Evolutionary conservation across 2,888 invertebrate species (phyloP), one percentile per base, ranked within the genome.

Genomic region (Reticulitermes lucifugus): DNA sequence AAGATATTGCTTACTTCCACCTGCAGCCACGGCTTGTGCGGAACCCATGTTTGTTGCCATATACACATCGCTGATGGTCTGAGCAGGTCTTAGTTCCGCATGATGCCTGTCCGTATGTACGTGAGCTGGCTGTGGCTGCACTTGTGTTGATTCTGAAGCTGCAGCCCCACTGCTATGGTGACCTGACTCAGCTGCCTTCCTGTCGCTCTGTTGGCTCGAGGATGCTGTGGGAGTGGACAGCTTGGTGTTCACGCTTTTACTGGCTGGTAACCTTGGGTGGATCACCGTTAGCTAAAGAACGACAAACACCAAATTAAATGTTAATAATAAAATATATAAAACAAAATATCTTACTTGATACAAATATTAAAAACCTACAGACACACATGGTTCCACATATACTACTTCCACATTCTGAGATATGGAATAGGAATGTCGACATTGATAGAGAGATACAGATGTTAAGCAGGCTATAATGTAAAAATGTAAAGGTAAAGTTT

Each of bases 201-300:
- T 81, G 21, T 77, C 46, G 70, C 65, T 90, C 90, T 0, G 91
- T 91, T 29, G 91, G 77, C 59, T 84, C 25, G 46, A 41, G 43
- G 82, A 71, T 70, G 86, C 86, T 6, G 89, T 89, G 65, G 87
- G 75, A 18, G 87, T 86, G 85, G 83, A 84, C 73, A 79, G 84
- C 73, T 65, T 85, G 29, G 84, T 46, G 60, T 85, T 86, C 83
- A 88, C 87, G 22, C 90, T 90, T 2, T 91, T 91, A 75, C 92
- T 91, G 21, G 88, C 88, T 22, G 88, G 88, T 46, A 89, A 88
- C 89, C 96, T 95, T 0, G 98, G 98, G 92, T 98, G 98, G 87
- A 98, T 95, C 80, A 98, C 98, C 0, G 97, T 97, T 88, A 98
- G 90, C 95, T 95, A 90, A 0, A 90, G 89, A 82, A 84, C 71